Evolutionary conservation across 2,113 vertebrate genomes (phyloP).

Genomic region (Proterorhinus semilunaris): DNA sequence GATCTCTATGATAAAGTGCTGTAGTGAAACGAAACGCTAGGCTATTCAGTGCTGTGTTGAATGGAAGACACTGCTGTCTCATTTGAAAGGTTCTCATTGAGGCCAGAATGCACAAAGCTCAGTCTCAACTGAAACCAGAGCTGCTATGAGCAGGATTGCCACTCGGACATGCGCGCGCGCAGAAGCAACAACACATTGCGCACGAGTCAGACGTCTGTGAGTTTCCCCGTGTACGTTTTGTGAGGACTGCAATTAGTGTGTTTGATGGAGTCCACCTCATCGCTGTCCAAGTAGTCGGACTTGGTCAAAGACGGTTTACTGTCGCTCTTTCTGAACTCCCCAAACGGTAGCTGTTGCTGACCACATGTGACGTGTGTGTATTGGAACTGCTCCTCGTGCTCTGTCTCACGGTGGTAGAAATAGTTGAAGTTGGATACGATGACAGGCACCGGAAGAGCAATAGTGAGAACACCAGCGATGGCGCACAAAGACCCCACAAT

Average conservation of each 20-base stretch:
- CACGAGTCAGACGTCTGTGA: constrained; percentile 86
- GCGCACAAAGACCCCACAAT: constrained; percentile 94
- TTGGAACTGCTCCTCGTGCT: constrained; percentile 90
- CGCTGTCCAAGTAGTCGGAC: constrained; percentile 82
- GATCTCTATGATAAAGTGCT: constrained; percentile 62
- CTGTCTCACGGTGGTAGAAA: constrained; percentile 95
- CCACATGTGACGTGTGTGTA: constrained; percentile 93
- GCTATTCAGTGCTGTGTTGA: constrained; percentile 20
- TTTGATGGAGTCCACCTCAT: constrained; percentile 81
- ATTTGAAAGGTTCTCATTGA: constrained; percentile 31
- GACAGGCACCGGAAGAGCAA: constrained; percentile 90
- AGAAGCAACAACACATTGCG: constrained; percentile 14
- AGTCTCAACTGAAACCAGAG: constrained; percentile 49
- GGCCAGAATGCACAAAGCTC: constrained; percentile 38
- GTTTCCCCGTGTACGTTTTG: constrained; percentile 82
- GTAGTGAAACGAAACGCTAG: constrained; percentile 20
- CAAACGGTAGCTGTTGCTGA: constrained; percentile 80
- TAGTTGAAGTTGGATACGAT: constrained; percentile 98
- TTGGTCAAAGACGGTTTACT: constrained; percentile 84
- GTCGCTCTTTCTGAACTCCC: constrained; percentile 80
- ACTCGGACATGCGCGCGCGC: constrained; percentile 26
- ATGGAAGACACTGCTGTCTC: constrained; percentile 59
- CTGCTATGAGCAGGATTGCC: constrained; percentile 36
- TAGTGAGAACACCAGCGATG: constrained; percentile 92
- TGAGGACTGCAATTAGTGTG: constrained; percentile 86